Base-by-base conservation (phyloP, 2,113 vertebrate genomes). In the Chaetodon trifascialis region DNA sequence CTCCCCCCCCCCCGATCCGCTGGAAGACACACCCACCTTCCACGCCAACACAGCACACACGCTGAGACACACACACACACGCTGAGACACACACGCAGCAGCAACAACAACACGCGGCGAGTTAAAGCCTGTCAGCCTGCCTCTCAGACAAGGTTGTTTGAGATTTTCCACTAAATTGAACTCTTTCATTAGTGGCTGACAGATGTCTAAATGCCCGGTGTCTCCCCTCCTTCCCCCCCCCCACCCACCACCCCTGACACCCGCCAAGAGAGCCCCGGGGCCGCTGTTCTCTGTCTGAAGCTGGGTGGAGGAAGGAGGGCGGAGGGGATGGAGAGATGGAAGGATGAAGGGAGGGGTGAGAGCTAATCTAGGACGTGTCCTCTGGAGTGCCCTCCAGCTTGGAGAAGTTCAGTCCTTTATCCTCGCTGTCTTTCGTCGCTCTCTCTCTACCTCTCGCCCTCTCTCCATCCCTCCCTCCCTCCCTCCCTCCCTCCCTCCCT, bases 151-250 rank as follows among this genome's bases (percentile, higher is more conserved):
- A 90, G 89, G 91, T 93, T 93, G 93, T 94, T 86, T 90, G 82
- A 94, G 84, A 92, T 92, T 94, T 94, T 93, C 92, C 94, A 89
- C 89, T 92, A 94, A 95, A 94, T 93, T 92, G 92, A 94, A 92
- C 84, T 91, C 91, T 93, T 94, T 95, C 93, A 94, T 95, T 93
- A 94, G 93, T 16, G 85, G 87, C 89, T 93, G 92, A 94, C 93
- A 94, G 91, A 93, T 93, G 91, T 92, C 86, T 90, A 92, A 92
- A 93, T 87, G 92, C 82, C 86, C 82, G 25, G n/a, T 72, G 79
- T 83, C 79, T 60, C 80, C 72, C 30, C 56, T 4, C 36, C 2
- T 0, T n/a, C n/a, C 4, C 3, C 19, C 52, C 65, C 52, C 64
- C 16, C 52, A 0, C 59, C 0, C 34, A 0, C 23, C 58, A n/a